Evolutionary conservation across 2,888 invertebrate genomes (phyloP).

Genomic region (Willowsia nigromaculata): DNA sequence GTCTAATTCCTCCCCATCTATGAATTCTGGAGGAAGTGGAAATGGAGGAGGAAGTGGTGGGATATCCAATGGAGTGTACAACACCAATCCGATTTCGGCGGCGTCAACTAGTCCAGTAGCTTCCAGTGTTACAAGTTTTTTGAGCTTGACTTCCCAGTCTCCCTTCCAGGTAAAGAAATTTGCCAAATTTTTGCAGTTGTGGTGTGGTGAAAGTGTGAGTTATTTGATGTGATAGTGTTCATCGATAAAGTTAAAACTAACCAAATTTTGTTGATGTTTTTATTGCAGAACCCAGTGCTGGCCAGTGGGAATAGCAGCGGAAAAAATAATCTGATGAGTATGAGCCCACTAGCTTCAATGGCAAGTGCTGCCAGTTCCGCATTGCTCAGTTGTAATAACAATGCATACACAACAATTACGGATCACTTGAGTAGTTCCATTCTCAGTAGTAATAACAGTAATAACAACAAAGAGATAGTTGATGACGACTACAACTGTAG

Average conservation of each 20-base stretch:
- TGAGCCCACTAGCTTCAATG: constrained; percentile 59
- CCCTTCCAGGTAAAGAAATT: constrained; percentile 58
- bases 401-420: constrained; percentile 60
- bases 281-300: constrained; percentile 52
- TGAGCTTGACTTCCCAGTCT: constrained; percentile 65
- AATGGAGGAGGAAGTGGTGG: constrained; percentile 33
- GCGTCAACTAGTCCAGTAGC: constrained; percentile 54
- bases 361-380: constrained; percentile 58
- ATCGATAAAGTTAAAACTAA: no score
- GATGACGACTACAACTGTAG: constrained; percentile 63
- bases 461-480: constrained; percentile 59
- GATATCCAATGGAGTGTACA: constrained; percentile 49
- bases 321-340: constrained; percentile 61
- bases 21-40: constrained; percentile 16
- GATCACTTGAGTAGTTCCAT: constrained; percentile 43
- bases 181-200: not conserved
- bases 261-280: not conserved
- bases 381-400: constrained; percentile 63
- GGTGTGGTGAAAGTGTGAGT: no score
- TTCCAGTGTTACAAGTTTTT: constrained; percentile 61
- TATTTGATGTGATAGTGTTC: no score
- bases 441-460: constrained; percentile 45
- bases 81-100: constrained; percentile 42
- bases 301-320: constrained; percentile 43
- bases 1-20: not conserved